Evolutionary conservation across 2,113 vertebrate species (phyloP), one percentile per base, ranked within the genome.

Genomic region (Gymnocephalus cernua): DNA sequence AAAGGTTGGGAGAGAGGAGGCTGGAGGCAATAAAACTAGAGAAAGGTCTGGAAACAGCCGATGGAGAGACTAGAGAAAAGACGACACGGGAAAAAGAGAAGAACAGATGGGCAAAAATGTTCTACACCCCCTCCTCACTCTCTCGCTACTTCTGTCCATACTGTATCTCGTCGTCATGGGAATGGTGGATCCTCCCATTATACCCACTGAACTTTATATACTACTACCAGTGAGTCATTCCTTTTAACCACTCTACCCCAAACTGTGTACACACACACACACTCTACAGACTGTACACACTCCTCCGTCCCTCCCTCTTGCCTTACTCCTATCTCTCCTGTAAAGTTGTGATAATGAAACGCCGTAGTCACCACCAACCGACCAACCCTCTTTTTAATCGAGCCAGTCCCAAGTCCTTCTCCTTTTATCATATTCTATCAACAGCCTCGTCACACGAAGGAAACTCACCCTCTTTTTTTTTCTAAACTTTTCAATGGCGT

Each of bases 401-500:
- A 86, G 67, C 82, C 75, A 3, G 57, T 57, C 74, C 78, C 50
- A 38, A 71, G 6, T 29, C 64, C 61, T n/a, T 62, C 48, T n/a
- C 19, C 29, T 47, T 53, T 76, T 21, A 53, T 1, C 74, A 77
- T 41, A 41, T 41, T 41, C 38, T 41, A 67, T 59, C 68, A 59
- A 13, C 44, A 85, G 57, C 69, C 53, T 80, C 32, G 1, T 62
- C 50, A 58, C 23, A 7, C 11, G 3, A 73, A 19, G n/a, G 38
- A 48, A 61, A 38, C 13, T 4, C 19, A 53, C 29, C 74, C 25
- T 4, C 38, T 38, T 41, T 6, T 25, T 74, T 89, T 91, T 88
- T 81, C 65, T 67, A 62, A 79, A 80, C 82, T 85, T 89, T 81
- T 92, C 68, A 85, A 85, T 92, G 82, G 88, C 51, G 90, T 93